Base-by-base conservation (phyloP, 1,140 invertebrate genomes). In the Drosophila kanapiae region DNA sequence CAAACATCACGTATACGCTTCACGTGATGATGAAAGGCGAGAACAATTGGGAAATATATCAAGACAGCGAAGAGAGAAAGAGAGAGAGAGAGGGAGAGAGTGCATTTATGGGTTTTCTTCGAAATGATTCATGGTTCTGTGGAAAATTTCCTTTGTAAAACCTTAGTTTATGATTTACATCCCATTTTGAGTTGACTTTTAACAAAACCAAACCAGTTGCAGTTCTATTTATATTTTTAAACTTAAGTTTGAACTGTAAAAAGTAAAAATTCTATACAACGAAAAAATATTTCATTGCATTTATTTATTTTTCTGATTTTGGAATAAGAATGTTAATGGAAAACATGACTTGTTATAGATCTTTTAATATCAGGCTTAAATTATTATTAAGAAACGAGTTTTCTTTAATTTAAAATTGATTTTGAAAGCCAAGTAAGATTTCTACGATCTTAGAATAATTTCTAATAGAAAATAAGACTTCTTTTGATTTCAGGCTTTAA, bases 1-100 rank as follows among this genome's bases (percentile, higher is more conserved):
- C 53, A 63, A 78, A 78, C 37, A 78, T 78, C 76, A 78, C 76
- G 76, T 78, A 78, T 78, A 78, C 76, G 76, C 65, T 57, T 58
- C 76, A 78, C 75, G 75, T 78, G 76, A 78, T 53, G 58, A 43
- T 54, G 45, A 33, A 51, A 45, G 57, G 10, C 38, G 59, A 49
- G 48, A 76, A 51, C 54, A 56, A 59, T 54, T 62, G 51, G 45
- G 6, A 56, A 69, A 29, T 40, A 40, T 57, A 40, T 61, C 4
- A 1, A 14, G 29, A 33, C 9, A 38, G 51, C 14, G 18, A 29
- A 4, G 14, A 16, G 40, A 33, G 43, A 60, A 56, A 38, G 40
- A 8, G 8, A 11, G 40, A 33, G 43, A 60, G 43, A 38, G 56
- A 6, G 7, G 23, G 49, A 42, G 51, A 70, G 29, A 23, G 7